phyloP scores from a whole-genome alignment of 1,140 invertebrate species.

The Pomacea maculata region DNA sequence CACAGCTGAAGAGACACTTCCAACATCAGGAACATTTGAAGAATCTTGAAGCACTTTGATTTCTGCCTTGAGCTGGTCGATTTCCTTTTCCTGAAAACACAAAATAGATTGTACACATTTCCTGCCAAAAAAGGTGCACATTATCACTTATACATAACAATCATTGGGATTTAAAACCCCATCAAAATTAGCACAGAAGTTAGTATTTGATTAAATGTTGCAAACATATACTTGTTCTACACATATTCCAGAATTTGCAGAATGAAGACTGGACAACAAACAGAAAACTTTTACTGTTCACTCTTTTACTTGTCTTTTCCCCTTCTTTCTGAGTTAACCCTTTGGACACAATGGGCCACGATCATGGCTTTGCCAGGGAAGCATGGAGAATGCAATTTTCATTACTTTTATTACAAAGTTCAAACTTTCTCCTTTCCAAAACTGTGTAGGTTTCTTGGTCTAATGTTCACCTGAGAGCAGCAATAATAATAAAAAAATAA shows the following conservation, averaged over 20 bases:
- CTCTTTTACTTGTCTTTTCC: too few species aligned
- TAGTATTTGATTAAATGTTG: too few species aligned
- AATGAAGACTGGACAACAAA: too few species aligned
- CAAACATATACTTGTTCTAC: not conserved
- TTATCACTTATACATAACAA: not conserved
- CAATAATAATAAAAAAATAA: too few species aligned
- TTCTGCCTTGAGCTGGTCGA: slow-evolving; percentile 48
- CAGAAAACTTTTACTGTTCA: too few species aligned
- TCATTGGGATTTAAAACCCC: too few species aligned
- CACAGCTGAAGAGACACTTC: slow-evolving; percentile 59
- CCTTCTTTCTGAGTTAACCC: too few species aligned
- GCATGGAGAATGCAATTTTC: not conserved
- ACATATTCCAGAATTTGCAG: too few species aligned
- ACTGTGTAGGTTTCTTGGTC: too few species aligned
- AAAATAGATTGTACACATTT: slow-evolving; percentile 4
- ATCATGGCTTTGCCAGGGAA: not conserved
- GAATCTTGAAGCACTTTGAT: slow-evolving; percentile 45
- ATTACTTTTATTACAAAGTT: not conserved
- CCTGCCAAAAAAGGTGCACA: not conserved
- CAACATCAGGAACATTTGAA: slow-evolving; percentile 38
- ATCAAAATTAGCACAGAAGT: too few species aligned
- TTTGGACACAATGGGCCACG: too few species aligned
- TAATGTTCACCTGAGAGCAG: too few species aligned
- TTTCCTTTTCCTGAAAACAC: slow-evolving; percentile 53
- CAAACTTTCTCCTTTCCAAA: not conserved